Evolutionary conservation across 2,797 vertebrate species (phyloP).

Genomic region (Acanthurus lineatus): DNA sequence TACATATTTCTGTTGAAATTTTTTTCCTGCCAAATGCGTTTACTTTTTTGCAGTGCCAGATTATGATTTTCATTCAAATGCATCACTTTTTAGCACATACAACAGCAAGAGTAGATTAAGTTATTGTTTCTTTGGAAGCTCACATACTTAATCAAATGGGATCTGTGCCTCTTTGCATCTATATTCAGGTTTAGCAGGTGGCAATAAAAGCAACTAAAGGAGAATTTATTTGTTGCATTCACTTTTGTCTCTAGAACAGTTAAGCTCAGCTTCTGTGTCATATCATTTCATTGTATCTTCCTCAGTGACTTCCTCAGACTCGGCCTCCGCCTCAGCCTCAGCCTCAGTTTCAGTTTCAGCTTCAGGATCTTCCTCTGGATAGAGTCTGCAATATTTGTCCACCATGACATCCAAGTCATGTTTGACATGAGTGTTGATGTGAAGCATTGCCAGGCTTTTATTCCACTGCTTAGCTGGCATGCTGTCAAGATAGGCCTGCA

Average conservation of each 20-base stretch:
- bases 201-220: neutral
- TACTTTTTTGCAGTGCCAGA: constrained; percentile 1
- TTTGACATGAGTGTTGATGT: constrained; percentile 93
- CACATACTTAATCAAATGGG: neutral
- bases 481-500: constrained; percentile 89
- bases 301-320: constrained; percentile 26
- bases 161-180: neutral
- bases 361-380: constrained; percentile 87
- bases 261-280: neutral
- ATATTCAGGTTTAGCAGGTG: too few relatives aligned
- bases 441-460: constrained; percentile 90
- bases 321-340: neutral
- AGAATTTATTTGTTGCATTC: neutral
- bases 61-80: neutral
- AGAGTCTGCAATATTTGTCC: constrained; percentile 93
- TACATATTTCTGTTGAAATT: neutral
- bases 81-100: neutral
- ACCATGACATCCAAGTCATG: constrained; percentile 97
- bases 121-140: neutral
- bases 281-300: constrained; percentile 8
- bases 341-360: constrained; percentile 31
- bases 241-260: neutral
- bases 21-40: neutral
- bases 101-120: neutral
- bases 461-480: constrained; percentile 88